Evolutionary conservation across 2,113 vertebrate genomes (phyloP).

Genomic region (Butorides virescens): DNA sequence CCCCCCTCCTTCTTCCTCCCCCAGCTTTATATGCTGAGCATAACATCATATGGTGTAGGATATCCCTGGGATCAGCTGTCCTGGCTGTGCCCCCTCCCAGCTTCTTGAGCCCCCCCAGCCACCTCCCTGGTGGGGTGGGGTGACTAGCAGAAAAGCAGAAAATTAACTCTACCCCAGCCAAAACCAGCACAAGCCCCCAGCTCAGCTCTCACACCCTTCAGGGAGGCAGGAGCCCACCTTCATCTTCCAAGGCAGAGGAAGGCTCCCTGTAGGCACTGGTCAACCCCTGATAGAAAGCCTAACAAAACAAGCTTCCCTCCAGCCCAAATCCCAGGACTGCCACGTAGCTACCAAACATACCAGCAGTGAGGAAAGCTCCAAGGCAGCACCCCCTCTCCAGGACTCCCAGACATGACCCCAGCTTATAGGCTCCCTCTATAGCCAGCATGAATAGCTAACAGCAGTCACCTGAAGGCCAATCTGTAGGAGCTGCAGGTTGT

Average conservation of each 20-base stretch:
- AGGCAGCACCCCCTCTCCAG: not conserved
- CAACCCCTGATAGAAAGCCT: not conserved
- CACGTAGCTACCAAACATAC: not conserved
- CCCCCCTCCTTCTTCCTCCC: no score
- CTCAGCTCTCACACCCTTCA: not conserved
- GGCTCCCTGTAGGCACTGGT: not conserved
- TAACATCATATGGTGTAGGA: no score
- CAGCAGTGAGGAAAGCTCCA: not conserved
- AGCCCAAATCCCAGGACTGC: not conserved
- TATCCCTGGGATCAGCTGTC: no score
- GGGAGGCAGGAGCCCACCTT: not conserved
- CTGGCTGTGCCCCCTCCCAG: no score
- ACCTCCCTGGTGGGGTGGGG: no score
- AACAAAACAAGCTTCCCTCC: not conserved
- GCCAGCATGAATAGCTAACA: not conserved
- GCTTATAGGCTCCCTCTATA: not conserved
- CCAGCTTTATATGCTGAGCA: no score
- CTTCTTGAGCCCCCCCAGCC: no score
- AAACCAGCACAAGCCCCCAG: not conserved
- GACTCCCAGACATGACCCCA: not conserved
- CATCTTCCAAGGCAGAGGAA: not conserved
- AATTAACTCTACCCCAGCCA: no score
- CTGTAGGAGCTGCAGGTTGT: not conserved
- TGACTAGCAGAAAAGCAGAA: no score
- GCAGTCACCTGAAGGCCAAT: not conserved